phyloP scores from a whole-genome alignment of 2,888 invertebrate genomes.

The Archips xylosteana region DNA sequence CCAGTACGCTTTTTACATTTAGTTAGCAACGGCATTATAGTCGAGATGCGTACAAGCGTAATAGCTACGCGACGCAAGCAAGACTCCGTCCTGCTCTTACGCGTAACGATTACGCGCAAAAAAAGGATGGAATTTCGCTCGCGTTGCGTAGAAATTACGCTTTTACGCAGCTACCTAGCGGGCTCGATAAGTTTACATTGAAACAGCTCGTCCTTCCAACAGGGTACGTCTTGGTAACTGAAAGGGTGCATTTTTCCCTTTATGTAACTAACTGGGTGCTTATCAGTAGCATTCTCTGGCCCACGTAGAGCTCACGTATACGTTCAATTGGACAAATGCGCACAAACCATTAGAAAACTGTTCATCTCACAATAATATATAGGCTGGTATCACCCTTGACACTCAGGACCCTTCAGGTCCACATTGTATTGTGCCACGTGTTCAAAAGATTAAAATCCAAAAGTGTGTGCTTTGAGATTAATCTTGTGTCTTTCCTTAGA shows the following conservation, averaged over 20 bases:
- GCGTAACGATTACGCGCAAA: no score
- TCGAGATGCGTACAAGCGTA: no score
- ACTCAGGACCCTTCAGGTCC: neutral
- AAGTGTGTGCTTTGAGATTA: neutral
- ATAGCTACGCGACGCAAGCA: no score
- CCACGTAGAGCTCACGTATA: neutral
- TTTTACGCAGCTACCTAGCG: no score
- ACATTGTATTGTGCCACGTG: neutral
- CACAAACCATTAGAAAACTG: neutral
- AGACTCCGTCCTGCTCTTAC: no score
- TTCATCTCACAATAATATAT: neutral
- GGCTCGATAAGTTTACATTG: no score
- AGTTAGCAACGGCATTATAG: no score
- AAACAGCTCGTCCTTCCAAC: no score
- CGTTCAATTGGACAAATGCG: neutral
- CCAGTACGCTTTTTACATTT: no score
- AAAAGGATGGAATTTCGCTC: no score
- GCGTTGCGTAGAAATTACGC: no score
- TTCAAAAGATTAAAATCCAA: neutral
- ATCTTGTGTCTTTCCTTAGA: neutral
- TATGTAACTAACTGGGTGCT: no score
- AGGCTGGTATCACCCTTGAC: neutral
- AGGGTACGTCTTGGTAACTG: neutral
- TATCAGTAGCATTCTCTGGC: neutral
- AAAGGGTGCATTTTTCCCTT: neutral